Conservation (phyloP, 2,113 vertebrate genomes). For the Macroglossus sobrinus region DNA sequence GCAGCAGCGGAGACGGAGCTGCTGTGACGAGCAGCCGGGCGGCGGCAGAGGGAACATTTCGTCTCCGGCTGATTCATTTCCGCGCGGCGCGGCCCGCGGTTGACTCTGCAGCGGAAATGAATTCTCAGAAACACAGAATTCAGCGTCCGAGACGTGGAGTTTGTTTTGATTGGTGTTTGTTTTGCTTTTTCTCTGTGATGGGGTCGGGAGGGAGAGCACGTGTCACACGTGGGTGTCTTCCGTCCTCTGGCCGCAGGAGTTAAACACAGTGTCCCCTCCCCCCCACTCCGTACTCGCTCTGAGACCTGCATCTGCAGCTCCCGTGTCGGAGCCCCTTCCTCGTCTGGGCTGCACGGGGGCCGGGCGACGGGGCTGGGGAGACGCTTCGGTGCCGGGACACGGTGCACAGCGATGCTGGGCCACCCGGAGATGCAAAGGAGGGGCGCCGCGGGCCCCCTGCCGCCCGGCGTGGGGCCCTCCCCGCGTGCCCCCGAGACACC, state of each 20-base stretch:
- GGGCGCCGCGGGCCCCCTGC: no score
- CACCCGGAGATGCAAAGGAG: background rate
- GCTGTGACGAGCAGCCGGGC: background rate
- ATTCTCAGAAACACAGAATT: background rate
- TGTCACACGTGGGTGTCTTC: no score
- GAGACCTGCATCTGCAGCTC: background rate
- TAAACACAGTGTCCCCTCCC: no score
- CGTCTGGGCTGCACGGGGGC: background rate
- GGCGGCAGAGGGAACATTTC: background rate
- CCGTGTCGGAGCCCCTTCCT: background rate
- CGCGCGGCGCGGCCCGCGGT: fast-evolving
- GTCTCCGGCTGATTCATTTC: background rate
- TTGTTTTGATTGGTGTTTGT: fast-evolving
- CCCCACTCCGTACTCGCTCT: no score
- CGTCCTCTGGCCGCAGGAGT: no score
- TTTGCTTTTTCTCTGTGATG: background rate
- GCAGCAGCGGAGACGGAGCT: background rate
- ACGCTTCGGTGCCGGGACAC: background rate
- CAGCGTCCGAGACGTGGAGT: fast-evolving
- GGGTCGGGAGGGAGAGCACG: background rate
- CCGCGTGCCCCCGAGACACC: no score
- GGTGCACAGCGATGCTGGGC: no score
- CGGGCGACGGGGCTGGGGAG: fast-evolving
- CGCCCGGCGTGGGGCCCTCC: no score
- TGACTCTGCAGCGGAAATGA: background rate